Conservation (phyloP, 2,113 vertebrate genomes). For the Holacanthus passer region DNA sequence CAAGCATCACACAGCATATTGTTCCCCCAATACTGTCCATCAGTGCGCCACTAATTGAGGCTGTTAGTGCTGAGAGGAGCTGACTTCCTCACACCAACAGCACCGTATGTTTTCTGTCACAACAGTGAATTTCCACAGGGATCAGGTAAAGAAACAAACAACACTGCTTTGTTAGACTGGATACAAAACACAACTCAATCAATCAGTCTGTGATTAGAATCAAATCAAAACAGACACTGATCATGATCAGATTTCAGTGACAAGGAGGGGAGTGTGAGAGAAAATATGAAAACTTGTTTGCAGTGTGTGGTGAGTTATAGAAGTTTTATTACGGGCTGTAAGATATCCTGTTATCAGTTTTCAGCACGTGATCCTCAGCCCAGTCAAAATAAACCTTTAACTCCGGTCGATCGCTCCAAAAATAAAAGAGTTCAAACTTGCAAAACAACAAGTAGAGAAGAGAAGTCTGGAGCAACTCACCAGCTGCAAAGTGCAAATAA, state of each 20-base stretch:
- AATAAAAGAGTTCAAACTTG: slow-evolving; percentile 3
- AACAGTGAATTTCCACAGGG: not conserved
- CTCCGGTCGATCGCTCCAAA: too few species aligned
- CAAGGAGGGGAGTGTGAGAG: not conserved
- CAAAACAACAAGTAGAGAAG: slow-evolving; percentile 13
- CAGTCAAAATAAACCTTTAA: not conserved
- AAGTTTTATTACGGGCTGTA: slow-evolving; percentile 5
- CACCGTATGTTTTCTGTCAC: slow-evolving; percentile 29
- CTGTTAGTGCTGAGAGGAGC: not conserved
- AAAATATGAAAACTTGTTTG: not conserved
- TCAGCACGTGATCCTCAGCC: not conserved
- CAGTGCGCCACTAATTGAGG: not conserved
- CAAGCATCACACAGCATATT: slow-evolving; percentile 15
- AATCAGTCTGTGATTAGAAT: not conserved
- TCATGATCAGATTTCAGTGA: not conserved
- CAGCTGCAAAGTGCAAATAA: slow-evolving; percentile 91
- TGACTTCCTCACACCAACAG: slow-evolving; percentile 8
- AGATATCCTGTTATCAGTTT: not conserved
- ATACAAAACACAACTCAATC: not conserved
- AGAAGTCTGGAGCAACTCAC: slow-evolving; percentile 81
- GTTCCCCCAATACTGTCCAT: slow-evolving; percentile 14
- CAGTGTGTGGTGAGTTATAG: not conserved
- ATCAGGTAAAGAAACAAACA: slow-evolving; percentile 6
- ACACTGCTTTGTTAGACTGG: not conserved
- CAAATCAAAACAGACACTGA: too few species aligned